Conservation (phyloP, 2,888 invertebrate genomes). For the Caenorhabditis sp. region DNA sequence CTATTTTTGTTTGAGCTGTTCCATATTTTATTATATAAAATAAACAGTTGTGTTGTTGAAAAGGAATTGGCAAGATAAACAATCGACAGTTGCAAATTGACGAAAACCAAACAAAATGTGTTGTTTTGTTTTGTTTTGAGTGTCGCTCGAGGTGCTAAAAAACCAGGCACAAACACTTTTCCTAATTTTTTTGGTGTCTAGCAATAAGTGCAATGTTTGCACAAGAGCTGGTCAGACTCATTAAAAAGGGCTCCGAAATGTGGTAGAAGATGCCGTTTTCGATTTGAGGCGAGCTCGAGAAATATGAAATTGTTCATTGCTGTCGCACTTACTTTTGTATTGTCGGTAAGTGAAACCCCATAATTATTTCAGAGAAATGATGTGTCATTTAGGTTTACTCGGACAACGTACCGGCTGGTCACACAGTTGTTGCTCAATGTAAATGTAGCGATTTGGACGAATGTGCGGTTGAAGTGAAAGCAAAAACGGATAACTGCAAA, state of each 20-base stretch:
- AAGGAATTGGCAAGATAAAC: not conserved
- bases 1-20: not conserved
- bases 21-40: too few species aligned
- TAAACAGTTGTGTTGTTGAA: not conserved
- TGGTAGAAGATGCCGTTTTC: not conserved
- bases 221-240: conserved; percentile 38
- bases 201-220: conserved; percentile 29
- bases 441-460: conserved; percentile 62
- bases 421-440: conserved; percentile 59
- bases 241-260: not conserved
- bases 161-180: conserved; percentile 35
- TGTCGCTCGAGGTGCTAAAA: conserved; percentile 30
- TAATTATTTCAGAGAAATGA: not conserved
- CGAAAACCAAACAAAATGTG: conserved; percentile 26
- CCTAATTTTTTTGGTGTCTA: conserved; percentile 26
- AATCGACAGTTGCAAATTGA: conserved; percentile 1
- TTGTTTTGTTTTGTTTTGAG: conserved; percentile 9
- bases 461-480: conserved; percentile 49
- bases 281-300: not conserved
- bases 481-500: conserved; percentile 59
- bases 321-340: conserved; percentile 12
- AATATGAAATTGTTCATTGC: not conserved
- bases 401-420: conserved; percentile 32
- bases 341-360: conserved; percentile 20
- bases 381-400: not conserved